Percentiles rank a stretch among this genome's conserved stretches.
These are phyloP conservation scores for Uromys caudimaculatus DNA, from an alignment of 2,797 vertebrate genomes.

Conservation along the genomic window DNA sequence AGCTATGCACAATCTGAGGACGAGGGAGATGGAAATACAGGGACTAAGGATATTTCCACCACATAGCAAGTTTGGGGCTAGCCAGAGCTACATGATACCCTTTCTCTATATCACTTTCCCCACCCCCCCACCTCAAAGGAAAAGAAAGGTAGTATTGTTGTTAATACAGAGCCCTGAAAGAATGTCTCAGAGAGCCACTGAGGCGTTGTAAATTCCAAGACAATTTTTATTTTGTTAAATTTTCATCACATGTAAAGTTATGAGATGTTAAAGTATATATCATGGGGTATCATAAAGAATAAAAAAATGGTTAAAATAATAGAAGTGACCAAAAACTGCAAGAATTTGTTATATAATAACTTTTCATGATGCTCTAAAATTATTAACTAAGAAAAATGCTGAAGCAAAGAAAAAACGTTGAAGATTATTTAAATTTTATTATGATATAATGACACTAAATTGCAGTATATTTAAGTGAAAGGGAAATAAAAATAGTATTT, in stretches of 20 bases:
- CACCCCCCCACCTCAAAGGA: background rate
- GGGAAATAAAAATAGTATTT: conserved; percentile 57
- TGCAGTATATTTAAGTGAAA: conserved; percentile 53
- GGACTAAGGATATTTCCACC: background rate
- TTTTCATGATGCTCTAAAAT: conserved; percentile 47
- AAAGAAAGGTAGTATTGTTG: background rate
- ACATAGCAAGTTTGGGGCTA: background rate
- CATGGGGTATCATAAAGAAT: background rate
- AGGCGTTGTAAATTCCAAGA: background rate
- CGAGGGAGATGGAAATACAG: background rate
- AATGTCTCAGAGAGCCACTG: background rate
- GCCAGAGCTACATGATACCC: background rate
- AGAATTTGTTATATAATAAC: conserved; percentile 11
- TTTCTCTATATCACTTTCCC: background rate
- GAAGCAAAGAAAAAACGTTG: conserved; percentile 24
- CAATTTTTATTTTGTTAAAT: conserved; percentile 31
- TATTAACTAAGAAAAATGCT: conserved; percentile 53
- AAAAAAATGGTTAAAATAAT: conserved; percentile 42
- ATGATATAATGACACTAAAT: conserved; percentile 57
- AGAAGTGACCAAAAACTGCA: background rate
- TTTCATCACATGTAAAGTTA: conserved; percentile 50
- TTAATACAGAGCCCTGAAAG: background rate
- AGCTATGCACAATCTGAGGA: background rate
- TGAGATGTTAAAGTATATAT: background rate
- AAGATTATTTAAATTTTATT: conserved; percentile 64